Conservation (phyloP, 2,888 invertebrate genomes). For the Drosophila emarginata region DNA sequence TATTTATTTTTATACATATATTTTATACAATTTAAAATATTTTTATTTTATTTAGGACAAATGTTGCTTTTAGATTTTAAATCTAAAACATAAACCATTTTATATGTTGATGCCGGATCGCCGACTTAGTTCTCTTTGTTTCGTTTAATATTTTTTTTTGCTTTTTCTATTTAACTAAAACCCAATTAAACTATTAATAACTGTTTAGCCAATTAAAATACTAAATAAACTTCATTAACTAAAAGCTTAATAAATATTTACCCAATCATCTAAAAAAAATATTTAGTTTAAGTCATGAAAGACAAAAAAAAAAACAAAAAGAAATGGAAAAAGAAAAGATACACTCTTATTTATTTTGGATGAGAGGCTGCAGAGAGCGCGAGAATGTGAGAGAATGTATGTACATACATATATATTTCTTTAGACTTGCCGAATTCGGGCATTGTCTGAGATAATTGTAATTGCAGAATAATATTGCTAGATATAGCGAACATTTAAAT, state of each 20-base stretch:
- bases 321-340: background rate
- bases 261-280: conserved; percentile 29
- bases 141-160: background rate
- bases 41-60: too few relatives aligned
- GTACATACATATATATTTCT: background rate
- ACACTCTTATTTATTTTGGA: conserved; percentile 1
- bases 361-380: background rate
- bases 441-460: too few relatives aligned
- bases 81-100: too few relatives aligned
- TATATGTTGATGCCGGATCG: too few relatives aligned
- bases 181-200: background rate
- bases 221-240: conserved; percentile 38
- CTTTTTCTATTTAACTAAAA: background rate
- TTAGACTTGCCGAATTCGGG: background rate
- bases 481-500: background rate
- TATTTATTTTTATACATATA: too few relatives aligned
- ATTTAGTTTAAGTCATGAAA: background rate
- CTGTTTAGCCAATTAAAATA: conserved; percentile 51
- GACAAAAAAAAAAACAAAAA: background rate
- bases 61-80: too few relatives aligned
- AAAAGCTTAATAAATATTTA: conserved; percentile 65
- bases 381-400: background rate
- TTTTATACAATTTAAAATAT: too few relatives aligned
- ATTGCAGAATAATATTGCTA: too few relatives aligned
- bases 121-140: background rate